phyloP scores from a whole-genome alignment of 1,140 invertebrate species.

The Hermatobates lingyangjiaoensis region DNA sequence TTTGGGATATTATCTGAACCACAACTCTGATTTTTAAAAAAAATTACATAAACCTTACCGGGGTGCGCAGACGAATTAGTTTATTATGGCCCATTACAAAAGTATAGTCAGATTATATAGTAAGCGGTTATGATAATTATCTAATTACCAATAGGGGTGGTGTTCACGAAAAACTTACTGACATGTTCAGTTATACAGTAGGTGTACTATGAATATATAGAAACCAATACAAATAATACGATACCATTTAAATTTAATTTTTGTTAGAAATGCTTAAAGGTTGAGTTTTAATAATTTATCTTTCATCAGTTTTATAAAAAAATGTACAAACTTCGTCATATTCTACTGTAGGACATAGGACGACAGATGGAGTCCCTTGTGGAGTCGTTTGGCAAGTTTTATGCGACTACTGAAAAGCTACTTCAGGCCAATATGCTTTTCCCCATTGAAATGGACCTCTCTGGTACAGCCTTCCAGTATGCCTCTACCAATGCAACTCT shows the following conservation, averaged over 20 bases:
- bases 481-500: conserved; percentile 40
- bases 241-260: neutral
- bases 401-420: conserved; percentile 35
- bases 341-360: neutral
- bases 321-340: neutral
- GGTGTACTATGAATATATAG: neutral
- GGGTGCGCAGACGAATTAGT: too few species aligned
- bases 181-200: too few species aligned
- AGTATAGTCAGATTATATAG: too few species aligned
- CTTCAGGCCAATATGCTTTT: conserved; percentile 62
- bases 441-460: conserved; percentile 90
- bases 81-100: too few species aligned
- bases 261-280: neutral
- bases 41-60: too few species aligned
- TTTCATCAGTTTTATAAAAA: neutral
- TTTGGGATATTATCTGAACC: too few species aligned
- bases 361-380: conserved; percentile 26
- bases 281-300: neutral
- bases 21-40: too few species aligned
- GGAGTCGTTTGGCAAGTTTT: conserved; percentile 28
- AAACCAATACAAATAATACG: neutral
- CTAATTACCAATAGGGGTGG: too few species aligned
- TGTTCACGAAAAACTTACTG: too few species aligned
- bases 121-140: too few species aligned
- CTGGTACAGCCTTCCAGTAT: conserved; percentile 77